Base-by-base conservation (phyloP, 2,888 invertebrate species). In the Autographa gamma region DNA sequence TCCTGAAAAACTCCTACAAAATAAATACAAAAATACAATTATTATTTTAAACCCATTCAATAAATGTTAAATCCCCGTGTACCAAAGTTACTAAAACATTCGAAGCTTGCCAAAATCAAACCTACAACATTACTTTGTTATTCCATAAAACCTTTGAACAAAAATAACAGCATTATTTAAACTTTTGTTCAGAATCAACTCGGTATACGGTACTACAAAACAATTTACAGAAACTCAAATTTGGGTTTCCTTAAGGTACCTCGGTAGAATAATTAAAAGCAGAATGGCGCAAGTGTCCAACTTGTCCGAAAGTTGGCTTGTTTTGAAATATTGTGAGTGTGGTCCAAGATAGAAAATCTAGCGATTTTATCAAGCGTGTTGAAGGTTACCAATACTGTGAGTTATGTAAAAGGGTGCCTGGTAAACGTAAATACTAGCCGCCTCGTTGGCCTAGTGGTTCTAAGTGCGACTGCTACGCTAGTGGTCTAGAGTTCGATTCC, bases 261-360 rank as follows among this genome's bases (percentile, higher is more conserved):
- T 38, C 61, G 58, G 74, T 63, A 61, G 76, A 80, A 82, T 83
- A 80, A 84, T 85, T 79, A 75, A 79, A 71, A 68, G 54, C 64
- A 67, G 71, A 70, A 70, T 73, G 69, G 63, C 74, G 72, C 73
- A 75, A 83, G 67, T 79, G 81, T 82, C 80, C 72, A 80, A 83
- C 79, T 80, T 73, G 76, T 77, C 74, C 8, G n/a, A n/a, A 79
- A 85, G 80, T 85, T 79, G 63, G 62, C 63, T 77, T 77, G 76
- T 83, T 84, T 76, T 73, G 76, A 72, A 79, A 64, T 69, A 66
- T 78, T 69, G 54, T 16, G 41, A 25, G 2, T 16, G 41, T 18
- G 62, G 68, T 14, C 34, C 19, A 66, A 38, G 13, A 11, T 0
- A 16, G 11, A 25, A 54, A 6, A 13, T 11, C 1, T 16, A 1